phyloP scores from a whole-genome alignment of 37 sponge, comb jelly and placozoan species.

The Lycopodina hypogea region DNA sequence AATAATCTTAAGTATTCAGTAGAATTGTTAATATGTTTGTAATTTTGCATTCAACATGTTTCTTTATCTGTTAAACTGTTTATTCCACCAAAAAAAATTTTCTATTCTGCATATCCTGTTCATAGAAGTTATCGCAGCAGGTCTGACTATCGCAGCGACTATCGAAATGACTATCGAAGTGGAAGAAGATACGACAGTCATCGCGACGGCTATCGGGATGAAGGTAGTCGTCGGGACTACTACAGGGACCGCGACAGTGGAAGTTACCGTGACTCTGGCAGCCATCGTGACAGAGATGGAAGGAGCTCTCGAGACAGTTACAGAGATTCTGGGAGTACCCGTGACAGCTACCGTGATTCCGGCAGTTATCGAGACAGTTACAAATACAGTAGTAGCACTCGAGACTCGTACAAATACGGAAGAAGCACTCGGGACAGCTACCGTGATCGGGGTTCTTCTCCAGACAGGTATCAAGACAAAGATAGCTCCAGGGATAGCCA shows the following conservation, averaged over 20 bases:
- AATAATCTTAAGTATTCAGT: too few relatives aligned
- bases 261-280: constrained; percentile 13
- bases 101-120: too few relatives aligned
- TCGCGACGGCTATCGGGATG: background rate
- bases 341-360: background rate
- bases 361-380: constrained; percentile 7
- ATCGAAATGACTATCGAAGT: background rate
- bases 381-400: background rate
- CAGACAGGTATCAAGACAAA: background rate
- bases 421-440: background rate
- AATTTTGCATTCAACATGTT: too few relatives aligned
- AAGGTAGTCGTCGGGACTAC: background rate
- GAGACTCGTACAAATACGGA: constrained; percentile 4
- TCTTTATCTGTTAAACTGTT: too few relatives aligned
- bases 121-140: background rate
- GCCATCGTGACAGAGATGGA: constrained; percentile 9
- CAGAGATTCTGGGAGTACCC: background rate
- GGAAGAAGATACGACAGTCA: background rate
- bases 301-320: background rate
- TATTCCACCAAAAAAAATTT: too few relatives aligned
- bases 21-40: too few relatives aligned
- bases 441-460: constrained; percentile 4
- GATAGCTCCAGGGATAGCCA: background rate
- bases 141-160: background rate
- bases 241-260: background rate